Evolutionary conservation across 2,888 invertebrate species (phyloP).

Genomic region (Periphyllus acericola): DNA sequence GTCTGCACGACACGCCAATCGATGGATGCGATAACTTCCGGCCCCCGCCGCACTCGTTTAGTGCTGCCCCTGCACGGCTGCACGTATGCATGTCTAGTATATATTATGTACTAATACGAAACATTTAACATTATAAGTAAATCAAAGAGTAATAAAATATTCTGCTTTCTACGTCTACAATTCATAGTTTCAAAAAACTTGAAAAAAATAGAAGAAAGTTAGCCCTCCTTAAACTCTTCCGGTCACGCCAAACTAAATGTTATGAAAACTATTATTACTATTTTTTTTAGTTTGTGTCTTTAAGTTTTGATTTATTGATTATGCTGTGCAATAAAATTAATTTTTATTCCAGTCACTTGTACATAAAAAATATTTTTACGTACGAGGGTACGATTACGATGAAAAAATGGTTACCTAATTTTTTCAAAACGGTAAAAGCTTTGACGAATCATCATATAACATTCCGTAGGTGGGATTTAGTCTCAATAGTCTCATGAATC

Average conservation of each 20-base stretch:
- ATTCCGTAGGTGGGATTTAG: too few species aligned
- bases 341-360: not conserved
- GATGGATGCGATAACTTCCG: too few species aligned
- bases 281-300: not conserved
- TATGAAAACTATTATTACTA: not conserved
- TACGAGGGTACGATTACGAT: not conserved
- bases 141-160: not conserved
- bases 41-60: too few species aligned
- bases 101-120: not conserved
- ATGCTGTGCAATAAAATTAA: not conserved
- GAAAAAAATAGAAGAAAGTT: not conserved
- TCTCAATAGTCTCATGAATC: too few species aligned
- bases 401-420: too few species aligned
- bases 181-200: not conserved
- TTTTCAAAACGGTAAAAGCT: too few species aligned
- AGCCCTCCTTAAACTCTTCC: not conserved
- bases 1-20: not conserved
- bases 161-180: not conserved
- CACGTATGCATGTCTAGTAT: too few species aligned
- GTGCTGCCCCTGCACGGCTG: too few species aligned
- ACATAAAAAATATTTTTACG: not conserved
- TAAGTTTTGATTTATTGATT: not conserved
- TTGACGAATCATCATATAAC: too few species aligned
- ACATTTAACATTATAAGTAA: not conserved
- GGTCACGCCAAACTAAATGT: not conserved